Percentiles rank a stretch among this genome's conserved stretches.
These are phyloP conservation scores for Pelodiscus sinensis DNA, from an alignment of 2,113 vertebrate genomes.

Conservation along the genomic window DNA sequence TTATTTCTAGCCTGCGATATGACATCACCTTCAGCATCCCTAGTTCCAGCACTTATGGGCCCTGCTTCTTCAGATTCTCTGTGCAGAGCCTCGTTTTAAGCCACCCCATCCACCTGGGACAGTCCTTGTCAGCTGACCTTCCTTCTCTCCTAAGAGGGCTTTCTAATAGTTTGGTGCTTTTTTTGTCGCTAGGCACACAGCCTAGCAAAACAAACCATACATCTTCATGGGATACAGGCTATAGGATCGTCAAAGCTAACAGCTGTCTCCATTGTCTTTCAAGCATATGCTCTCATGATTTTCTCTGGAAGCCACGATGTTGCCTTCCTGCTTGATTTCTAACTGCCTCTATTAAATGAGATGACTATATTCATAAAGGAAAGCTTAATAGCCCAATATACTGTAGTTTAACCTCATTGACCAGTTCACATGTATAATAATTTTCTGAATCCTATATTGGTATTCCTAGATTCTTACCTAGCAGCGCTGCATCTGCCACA, in stretches of 20 bases:
- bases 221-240: too few species aligned
- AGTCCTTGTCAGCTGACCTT: background rate
- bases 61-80: background rate
- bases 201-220: too few species aligned
- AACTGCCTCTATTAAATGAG: background rate
- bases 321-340: too few species aligned
- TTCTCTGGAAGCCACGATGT: too few species aligned
- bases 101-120: background rate
- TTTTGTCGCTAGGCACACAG: too few species aligned
- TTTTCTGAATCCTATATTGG: background rate
- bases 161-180: background rate
- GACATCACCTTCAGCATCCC: too few species aligned
- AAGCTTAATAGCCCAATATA: background rate
- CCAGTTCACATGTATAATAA: fast-evolving
- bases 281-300: slow-evolving; percentile 30
- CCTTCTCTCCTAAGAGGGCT: background rate
- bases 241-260: background rate
- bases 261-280: slow-evolving; percentile 73
- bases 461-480: background rate
- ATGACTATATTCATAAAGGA: background rate
- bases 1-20: too few species aligned
- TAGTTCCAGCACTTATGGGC: too few species aligned
- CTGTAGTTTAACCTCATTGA: background rate
- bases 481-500: background rate
- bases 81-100: background rate